Conservation (phyloP, 2,113 vertebrate genomes). For the Eira barbara region DNA sequence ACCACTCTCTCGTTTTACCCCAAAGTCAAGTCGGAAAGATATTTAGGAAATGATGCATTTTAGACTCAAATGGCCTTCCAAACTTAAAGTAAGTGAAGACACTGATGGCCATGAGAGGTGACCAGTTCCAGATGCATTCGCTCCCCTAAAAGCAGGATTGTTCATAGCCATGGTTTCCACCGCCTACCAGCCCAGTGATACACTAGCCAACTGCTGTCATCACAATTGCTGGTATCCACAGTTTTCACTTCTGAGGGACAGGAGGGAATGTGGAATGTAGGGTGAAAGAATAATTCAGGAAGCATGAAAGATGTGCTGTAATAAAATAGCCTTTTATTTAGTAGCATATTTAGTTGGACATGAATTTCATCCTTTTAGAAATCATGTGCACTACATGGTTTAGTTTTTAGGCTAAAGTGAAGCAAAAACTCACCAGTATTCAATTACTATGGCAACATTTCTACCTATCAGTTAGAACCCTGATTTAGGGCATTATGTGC, state of each 20-base stretch:
- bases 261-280: neutral
- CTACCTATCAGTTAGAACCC: neutral
- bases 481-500: neutral
- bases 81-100: neutral
- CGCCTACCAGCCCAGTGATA: neutral
- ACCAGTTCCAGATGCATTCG: neutral
- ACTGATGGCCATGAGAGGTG: neutral
- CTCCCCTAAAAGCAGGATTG: neutral
- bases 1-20: neutral
- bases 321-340: neutral
- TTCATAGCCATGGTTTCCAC: neutral
- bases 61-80: neutral
- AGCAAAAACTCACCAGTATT: neutral
- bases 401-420: neutral
- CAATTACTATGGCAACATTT: conserved; percentile 6
- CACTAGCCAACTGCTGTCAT: neutral
- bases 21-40: neutral
- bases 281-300: neutral
- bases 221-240: neutral
- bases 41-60: neutral
- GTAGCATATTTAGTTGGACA: neutral
- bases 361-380: neutral
- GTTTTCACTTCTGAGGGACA: neutral
- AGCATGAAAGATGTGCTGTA: neutral
- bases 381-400: neutral